Base-by-base conservation (phyloP, 1,140 invertebrate species). In the Vollenhovia emeryi region DNA sequence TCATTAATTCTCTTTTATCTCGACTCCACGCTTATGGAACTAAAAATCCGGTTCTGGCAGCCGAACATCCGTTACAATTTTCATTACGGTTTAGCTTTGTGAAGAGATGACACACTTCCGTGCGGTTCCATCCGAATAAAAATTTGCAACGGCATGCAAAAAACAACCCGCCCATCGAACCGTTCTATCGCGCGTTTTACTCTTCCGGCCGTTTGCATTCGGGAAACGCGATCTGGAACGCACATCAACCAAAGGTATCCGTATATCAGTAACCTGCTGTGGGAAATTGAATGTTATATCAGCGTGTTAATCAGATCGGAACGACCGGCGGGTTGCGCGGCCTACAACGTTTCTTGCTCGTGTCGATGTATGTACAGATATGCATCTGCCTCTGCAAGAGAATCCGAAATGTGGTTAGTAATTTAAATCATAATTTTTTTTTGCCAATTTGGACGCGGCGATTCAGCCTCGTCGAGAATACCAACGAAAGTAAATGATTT, bases 241-340 rank as follows among this genome's bases (percentile, higher is more conserved):
- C 40, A 15, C 45, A 87, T 57, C 71, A 21, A 8, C 24, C 52
- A 45, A 69, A 85, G 21, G 40, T 84, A 74, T 87, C 71, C 68
- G 36, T 86, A 36, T 50, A 79, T 75, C 69, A 36, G 60, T 21
- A 50, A 15, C n/a, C 57, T 36, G 48, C 60, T 57, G 55, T 85
- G 36, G 60, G 50, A 82, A 86, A 82, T 69, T 33, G 78, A 73
- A 36, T 57, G 64, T 50, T 21, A 43, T 73, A 74, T 82, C 75
- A 52, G 43, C 5, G 21, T 13, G 85, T 55, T 87, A 87, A 87
- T 87, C 86, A 87, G 86, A 87, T 87, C 69, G 85, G 86, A 87
- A 85, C 83, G 33, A 50, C 43, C 11, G 36, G 30, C 40, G n/a
- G 57, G 15, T 9, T 45, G 50, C 3, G 40, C 57, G 27, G 21